These are phyloP conservation scores for Amaurobius ferox DNA, from an alignment of 2,888 invertebrate species.

Conservation along the genomic window DNA sequence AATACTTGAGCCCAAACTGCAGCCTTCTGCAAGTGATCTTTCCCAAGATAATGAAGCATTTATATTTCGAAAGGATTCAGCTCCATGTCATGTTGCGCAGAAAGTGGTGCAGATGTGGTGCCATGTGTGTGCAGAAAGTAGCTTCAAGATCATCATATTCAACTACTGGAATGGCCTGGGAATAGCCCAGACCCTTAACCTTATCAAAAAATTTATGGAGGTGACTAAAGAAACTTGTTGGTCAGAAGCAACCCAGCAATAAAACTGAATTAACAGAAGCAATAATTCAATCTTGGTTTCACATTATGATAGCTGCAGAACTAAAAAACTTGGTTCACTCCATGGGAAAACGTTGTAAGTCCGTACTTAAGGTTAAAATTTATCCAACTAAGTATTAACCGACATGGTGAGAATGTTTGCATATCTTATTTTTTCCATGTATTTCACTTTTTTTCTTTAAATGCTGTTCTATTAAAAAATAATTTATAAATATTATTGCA, in stretches of 20 bases:
- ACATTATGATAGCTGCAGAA: background rate
- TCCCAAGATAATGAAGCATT: background rate
- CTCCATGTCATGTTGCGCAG: too few species aligned
- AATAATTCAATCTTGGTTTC: slow-evolving; percentile 2
- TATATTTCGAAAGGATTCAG: background rate
- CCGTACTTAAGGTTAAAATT: too few species aligned
- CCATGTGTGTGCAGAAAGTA: background rate
- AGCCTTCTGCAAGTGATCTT: slow-evolving; percentile 16
- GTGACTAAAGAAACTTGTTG: background rate
- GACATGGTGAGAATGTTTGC: background rate
- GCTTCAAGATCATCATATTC: background rate
- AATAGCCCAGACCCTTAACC: slow-evolving; percentile 13
- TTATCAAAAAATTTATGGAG: background rate
- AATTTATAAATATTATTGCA: background rate
- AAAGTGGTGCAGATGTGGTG: too few species aligned
- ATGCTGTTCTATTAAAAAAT: slow-evolving; percentile 13
- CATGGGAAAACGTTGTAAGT: background rate
- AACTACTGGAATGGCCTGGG: slow-evolving; percentile 13
- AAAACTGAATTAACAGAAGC: slow-evolving; percentile 19
- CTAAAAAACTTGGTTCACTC: slow-evolving; percentile 13
- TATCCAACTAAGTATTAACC: background rate
- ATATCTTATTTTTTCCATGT: background rate
- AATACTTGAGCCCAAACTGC: slow-evolving; percentile 26
- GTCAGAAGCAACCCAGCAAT: slow-evolving; percentile 9
- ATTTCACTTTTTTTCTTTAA: background rate